Evolutionary conservation across 2,888 invertebrate species (phyloP), one percentile per base, ranked within the genome.

Genomic region (Drosophila paramelanica): DNA sequence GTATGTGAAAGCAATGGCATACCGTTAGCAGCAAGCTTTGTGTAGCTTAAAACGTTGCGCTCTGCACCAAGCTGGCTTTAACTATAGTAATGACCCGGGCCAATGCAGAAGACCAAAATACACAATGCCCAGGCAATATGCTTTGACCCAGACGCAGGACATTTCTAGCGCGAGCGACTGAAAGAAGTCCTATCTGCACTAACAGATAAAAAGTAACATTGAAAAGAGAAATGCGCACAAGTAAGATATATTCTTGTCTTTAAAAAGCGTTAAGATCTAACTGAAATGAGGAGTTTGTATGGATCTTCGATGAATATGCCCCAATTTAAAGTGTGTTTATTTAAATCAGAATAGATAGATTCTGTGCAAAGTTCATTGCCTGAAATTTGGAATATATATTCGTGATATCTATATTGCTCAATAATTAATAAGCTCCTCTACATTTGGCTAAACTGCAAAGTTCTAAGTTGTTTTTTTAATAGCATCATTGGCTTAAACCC

Each of bases 21-120:
- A 33, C 5, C 31, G 53, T 49, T 50, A 27, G 72, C 69, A 68
- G 61, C 73, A 50, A 73, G 83, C 67, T 67, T 68, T 85, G 53
- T 61, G 67, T 69, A 67, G 67, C 77, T 82, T 73, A 71, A 83
- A 67, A 67, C 84, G 66, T 62, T 64, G 50, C 67, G 83, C 64
- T 81, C 76, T 51, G 65, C 59, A 57, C 68, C 67, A 51, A 51
- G 39, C 55, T 65, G 64, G 57, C 68, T 58, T 67, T 58, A 73
- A 62, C 77, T 52, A 47, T 53, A 52, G 61, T 41, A 38, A 45
- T 67, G 56, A 53, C 42, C 57, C 14, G 31, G 41, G 42, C 33
- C 58, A 59, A 51, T 61, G 42, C 31, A 42, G 49, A 62, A 14
- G 17, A 20, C 27, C 14, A 41, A 20, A 36, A 25, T 41, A 5